Evolutionary conservation across 2,888 invertebrate genomes (phyloP).

Genomic region (Drosophila pseudotakahashii): DNA sequence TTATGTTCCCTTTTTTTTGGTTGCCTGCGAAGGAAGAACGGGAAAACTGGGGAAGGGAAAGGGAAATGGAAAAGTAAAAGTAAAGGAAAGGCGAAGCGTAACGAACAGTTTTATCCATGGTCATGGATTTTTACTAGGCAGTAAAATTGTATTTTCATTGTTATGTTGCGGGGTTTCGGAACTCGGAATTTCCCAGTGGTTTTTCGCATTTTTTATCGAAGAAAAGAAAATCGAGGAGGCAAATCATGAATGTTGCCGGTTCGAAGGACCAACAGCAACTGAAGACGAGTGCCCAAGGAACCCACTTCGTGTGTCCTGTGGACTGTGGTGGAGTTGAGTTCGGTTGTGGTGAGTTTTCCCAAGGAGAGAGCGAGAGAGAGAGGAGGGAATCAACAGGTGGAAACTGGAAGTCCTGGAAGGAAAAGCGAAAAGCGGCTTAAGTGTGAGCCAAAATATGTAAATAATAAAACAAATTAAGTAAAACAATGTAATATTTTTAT

Average conservation of each 20-base stretch:
- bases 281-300: conserved; percentile 2
- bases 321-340: conserved; percentile 26
- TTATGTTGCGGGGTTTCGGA: conserved; percentile 35
- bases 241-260: conserved; percentile 9
- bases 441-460: neutral
- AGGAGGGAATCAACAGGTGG: conserved; percentile 54
- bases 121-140: conserved; percentile 72
- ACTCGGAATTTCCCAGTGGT: neutral
- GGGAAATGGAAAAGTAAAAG: conserved; percentile 24
- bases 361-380: neutral
- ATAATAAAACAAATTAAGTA: neutral
- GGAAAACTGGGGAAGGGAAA: too few relatives aligned
- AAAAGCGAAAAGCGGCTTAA: neutral
- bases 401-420: conserved; percentile 55
- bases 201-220: neutral
- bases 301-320: conserved; percentile 14
- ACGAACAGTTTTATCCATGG: conserved; percentile 62
- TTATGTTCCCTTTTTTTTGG: conserved; percentile 47
- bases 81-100: conserved; percentile 54
- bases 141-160: conserved; percentile 75
- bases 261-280: conserved; percentile 17
- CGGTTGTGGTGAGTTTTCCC: conserved; percentile 34
- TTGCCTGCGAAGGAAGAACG: conserved; percentile 42
- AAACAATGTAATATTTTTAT: too few relatives aligned
- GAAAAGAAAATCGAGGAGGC: neutral